Evolutionary conservation across 2,113 vertebrate genomes (phyloP), one percentile per base, ranked within the genome.

Genomic region (Bujurquina vittata): DNA sequence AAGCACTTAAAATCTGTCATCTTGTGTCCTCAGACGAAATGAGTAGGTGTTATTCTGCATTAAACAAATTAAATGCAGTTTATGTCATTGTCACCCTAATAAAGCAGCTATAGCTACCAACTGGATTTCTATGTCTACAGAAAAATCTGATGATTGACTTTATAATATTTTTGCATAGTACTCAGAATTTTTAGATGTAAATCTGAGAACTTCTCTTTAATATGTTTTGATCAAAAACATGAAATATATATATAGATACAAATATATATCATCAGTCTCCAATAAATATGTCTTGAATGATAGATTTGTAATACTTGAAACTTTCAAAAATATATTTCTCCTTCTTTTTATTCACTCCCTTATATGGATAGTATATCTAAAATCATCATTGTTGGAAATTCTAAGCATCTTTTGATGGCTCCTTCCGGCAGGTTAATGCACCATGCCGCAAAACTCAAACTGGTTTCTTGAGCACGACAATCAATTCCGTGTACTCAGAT

Each of bases 21-120:
- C 22, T 75, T 67, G 35, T 7, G 43, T 57, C 72, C 8, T 22
- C 46, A 29, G 23, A 58, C 80, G 23, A 74, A 67, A 20, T 46
- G 11, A 58, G 4, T 37, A n/a, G 5, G 22, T 83, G 15, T 80
- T 90, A 81, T 79, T 81, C 75, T 87, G 84, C 46, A 46, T 65
- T 67, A 18, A 91, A 73, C 35, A 85, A 55, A 77, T 62, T n/a
- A 72, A 84, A 80, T 46, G 6, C 80, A 87, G 23, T 52, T 52
- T 11, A 52, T 43, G 20, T 52, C 65, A 69, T 52, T 72, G 65
- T 52, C 10, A 52, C 23, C 3, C 11, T 52, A 72, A 72, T 72
- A 72, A 72, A 72, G 43, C 43, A 72, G 20, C 43, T 52, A 43
- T 31, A 31, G 65, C 65, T 69, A 52, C 65, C 23, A 69, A 52